Percentiles rank a stretch among this genome's conserved stretches.
phyloP scores from a whole-genome alignment of 2,797 vertebrate genomes.

The Typhlichthys subterraneus region DNA sequence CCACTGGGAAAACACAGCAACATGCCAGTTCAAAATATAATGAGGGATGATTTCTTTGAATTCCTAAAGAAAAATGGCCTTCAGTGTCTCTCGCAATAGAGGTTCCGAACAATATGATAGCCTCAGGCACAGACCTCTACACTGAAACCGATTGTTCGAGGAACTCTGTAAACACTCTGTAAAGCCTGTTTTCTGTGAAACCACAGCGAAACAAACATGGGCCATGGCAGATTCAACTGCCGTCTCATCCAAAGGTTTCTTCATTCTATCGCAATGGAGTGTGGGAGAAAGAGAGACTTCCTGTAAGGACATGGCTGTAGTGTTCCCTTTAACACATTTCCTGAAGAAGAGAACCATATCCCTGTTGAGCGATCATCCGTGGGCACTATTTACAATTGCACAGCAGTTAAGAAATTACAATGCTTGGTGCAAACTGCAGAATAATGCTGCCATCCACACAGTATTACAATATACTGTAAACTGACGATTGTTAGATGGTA shows the following conservation, averaged over 20 bases:
- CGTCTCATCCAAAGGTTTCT: conserved; percentile 18
- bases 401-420: too few species aligned
- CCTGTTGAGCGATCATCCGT: too few species aligned
- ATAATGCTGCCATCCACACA: too few species aligned
- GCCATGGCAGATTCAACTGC: conserved; percentile 32
- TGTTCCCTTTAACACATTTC: too few species aligned
- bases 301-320: too few species aligned
- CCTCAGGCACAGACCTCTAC: conserved; percentile 70
- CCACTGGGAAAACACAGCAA: conserved; percentile 14
- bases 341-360: too few species aligned
- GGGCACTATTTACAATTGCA: too few species aligned
- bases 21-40: conserved; percentile 33
- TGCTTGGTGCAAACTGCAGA: too few species aligned
- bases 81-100: conserved; percentile 43
- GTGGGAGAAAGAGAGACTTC: too few species aligned
- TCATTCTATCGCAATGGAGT: too few species aligned
- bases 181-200: conserved; percentile 45
- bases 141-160: conserved; percentile 68
- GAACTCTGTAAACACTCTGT: conserved; percentile 48
- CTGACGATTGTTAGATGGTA: too few species aligned
- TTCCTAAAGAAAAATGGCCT: conserved; percentile 32
- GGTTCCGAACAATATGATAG: conserved; percentile 66
- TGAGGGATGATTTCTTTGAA: conserved; percentile 29
- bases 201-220: conserved; percentile 26
- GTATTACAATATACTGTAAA: too few species aligned